Conservation (phyloP, 2,797 vertebrate genomes). For the Sebastes nivosus region DNA sequence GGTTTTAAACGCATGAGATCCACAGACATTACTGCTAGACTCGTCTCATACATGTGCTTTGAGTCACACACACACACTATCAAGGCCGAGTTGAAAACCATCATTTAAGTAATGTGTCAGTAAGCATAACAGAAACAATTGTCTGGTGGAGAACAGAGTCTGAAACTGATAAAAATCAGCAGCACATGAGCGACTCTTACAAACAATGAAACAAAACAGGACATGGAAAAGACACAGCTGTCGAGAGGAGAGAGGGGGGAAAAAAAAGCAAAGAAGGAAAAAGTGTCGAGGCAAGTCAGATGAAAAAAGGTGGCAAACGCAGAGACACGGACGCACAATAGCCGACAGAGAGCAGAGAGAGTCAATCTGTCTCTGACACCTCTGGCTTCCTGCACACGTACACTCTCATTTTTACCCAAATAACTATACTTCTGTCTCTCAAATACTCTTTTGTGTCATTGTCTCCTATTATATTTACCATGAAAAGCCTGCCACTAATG, state of each 20-base stretch:
- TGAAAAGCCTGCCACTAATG: constrained; percentile 49
- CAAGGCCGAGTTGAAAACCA: constrained; percentile 27
- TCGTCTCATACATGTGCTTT: constrained; percentile 33
- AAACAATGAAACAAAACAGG: constrained; percentile 67
- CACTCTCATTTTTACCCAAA: constrained; percentile 30
- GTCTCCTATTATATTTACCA: constrained; percentile 37
- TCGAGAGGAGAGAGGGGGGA: neutral
- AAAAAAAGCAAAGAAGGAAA: constrained; percentile 27
- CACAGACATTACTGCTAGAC: constrained; percentile 67
- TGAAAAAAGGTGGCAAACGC: constrained; percentile 62
- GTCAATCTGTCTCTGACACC: constrained; percentile 67
- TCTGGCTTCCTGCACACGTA: constrained; percentile 62
- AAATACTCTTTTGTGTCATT: constrained; percentile 45
- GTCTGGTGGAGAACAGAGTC: constrained; percentile 26
- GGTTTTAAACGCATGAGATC: constrained; percentile 67
- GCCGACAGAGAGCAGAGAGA: constrained; percentile 58
- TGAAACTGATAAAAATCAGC: constrained; percentile 56
- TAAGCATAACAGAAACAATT: constrained; percentile 54
- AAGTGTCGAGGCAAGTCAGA: constrained; percentile 64
- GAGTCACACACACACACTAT: constrained; percentile 27
- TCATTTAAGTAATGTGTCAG: constrained; percentile 51
- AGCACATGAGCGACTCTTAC: constrained; percentile 29
- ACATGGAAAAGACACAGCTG: constrained; percentile 68
- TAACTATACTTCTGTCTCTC: constrained; percentile 48
- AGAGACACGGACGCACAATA: constrained; percentile 62